Evolutionary conservation across 2,888 invertebrate species (phyloP).

Genomic region (Pyrocoelia pectoralis): DNA sequence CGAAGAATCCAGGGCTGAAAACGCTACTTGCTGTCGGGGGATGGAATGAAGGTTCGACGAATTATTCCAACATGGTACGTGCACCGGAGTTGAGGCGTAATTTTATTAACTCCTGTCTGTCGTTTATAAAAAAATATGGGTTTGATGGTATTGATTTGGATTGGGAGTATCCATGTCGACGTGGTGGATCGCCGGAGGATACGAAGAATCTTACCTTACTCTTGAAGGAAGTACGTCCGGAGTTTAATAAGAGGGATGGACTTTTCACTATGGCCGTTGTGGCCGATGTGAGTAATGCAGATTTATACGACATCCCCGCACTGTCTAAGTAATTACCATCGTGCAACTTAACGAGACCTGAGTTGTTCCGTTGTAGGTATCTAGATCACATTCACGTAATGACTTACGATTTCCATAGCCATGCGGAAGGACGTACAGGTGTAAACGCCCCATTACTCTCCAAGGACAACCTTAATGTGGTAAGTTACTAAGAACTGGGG

Average conservation of each 20-base stretch:
- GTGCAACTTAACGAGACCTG: too few species aligned
- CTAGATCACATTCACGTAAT: constrained; percentile 20
- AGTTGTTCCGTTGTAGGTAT: too few species aligned
- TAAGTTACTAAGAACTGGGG: too few species aligned
- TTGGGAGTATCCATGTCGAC: constrained; percentile 61
- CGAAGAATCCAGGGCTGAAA: background rate
- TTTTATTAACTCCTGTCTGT: constrained; percentile 60
- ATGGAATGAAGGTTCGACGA: constrained; percentile 58
- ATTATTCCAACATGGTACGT: constrained; percentile 56
- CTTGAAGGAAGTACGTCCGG: constrained; percentile 7
- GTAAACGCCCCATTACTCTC: constrained; percentile 16
- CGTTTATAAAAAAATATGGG: constrained; percentile 57
- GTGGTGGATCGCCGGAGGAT: constrained; percentile 53
- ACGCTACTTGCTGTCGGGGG: constrained; percentile 60
- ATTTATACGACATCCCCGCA: constrained; percentile 10
- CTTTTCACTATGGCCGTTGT: constrained; percentile 19
- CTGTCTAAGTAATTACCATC: constrained; percentile 15
- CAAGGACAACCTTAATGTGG: background rate
- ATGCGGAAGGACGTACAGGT: background rate
- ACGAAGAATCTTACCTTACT: constrained; percentile 23
- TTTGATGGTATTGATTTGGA: constrained; percentile 64
- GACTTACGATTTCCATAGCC: constrained; percentile 13
- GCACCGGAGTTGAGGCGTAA: constrained; percentile 50
- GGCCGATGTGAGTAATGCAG: background rate
- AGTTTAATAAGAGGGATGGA: constrained; percentile 4